Evolutionary conservation across 37 sponge, comb jelly and placozoan species (phyloP).

Genomic region (Beroe forskalii): DNA sequence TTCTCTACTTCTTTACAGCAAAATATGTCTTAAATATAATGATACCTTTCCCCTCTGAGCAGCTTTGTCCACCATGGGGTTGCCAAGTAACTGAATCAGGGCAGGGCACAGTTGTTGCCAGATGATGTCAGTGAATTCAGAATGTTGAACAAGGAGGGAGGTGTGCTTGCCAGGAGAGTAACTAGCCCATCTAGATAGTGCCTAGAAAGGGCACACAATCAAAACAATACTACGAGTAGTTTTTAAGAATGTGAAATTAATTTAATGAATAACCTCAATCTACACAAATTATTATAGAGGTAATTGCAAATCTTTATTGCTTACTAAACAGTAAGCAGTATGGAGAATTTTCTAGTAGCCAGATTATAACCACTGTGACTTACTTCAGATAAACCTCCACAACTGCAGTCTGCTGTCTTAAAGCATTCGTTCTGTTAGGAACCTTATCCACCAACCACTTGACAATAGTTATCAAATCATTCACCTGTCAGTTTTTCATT

Average conservation of each 20-base stretch:
- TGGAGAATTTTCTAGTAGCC: too few species aligned
- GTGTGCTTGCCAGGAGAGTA: constrained; percentile 27
- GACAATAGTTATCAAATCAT: neutral
- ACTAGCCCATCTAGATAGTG: constrained; percentile 52
- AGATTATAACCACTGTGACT: too few species aligned
- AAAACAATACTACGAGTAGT: too few species aligned
- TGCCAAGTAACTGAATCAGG: constrained; percentile 51
- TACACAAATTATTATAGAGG: too few species aligned
- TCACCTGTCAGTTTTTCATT: constrained; percentile 16
- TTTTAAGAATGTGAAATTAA: too few species aligned
- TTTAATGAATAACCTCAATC: too few species aligned
- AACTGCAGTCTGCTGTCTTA: constrained; percentile 24
- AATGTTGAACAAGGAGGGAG: constrained; percentile 1
- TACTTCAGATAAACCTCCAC: constrained; percentile 42
- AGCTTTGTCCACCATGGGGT: constrained; percentile 62
- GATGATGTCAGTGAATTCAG: constrained; percentile 34
- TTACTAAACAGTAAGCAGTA: too few species aligned
- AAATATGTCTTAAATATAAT: neutral
- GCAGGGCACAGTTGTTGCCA: constrained; percentile 63
- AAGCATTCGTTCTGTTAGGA: neutral
- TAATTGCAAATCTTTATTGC: too few species aligned
- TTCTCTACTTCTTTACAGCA: neutral
- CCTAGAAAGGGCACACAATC: constrained; percentile 7
- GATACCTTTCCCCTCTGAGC: constrained; percentile 53
- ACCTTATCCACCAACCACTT: constrained; percentile 34